Conservation (phyloP, 2,797 vertebrate genomes). For the Sebastes dallii region DNA sequence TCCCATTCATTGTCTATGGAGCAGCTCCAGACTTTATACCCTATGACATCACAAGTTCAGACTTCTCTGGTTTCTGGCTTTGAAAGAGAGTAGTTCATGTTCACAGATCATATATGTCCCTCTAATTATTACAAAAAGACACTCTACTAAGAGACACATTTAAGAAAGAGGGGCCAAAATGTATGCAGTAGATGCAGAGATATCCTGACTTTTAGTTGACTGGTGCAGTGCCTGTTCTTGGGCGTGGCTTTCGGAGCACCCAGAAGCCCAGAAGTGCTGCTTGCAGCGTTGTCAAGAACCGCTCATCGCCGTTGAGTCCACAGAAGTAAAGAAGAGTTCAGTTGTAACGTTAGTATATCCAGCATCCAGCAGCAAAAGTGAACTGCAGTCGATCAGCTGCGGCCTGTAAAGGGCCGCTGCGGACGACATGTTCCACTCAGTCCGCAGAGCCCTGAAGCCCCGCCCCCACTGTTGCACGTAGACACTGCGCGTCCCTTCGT, state of each 20-base stretch:
- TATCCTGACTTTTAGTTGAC: not conserved
- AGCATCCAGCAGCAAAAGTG: no score
- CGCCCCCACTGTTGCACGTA: accelerated
- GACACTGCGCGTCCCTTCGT: accelerated
- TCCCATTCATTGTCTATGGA: no score
- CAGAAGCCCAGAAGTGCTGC: no score
- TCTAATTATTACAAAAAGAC: not conserved
- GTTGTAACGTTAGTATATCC: no score
- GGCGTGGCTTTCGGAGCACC: not conserved
- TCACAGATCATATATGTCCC: not conserved
- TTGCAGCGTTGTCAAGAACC: accelerated
- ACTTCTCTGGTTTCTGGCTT: no score
- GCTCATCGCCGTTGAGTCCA: accelerated
- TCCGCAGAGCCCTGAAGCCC: no score
- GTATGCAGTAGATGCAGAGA: not conserved
- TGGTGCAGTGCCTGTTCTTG: not conserved
- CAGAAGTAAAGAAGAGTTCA: accelerated
- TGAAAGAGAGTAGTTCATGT: no score
- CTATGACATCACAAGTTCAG: no score
- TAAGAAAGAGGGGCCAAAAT: not conserved
- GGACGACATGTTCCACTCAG: no score
- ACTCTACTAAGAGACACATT: not conserved
- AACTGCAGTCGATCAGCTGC: no score
- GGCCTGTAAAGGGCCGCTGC: no score
- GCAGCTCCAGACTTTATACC: no score